Evolutionary conservation across 2,797 vertebrate genomes (phyloP).

Genomic region (Anguilla anguilla): DNA sequence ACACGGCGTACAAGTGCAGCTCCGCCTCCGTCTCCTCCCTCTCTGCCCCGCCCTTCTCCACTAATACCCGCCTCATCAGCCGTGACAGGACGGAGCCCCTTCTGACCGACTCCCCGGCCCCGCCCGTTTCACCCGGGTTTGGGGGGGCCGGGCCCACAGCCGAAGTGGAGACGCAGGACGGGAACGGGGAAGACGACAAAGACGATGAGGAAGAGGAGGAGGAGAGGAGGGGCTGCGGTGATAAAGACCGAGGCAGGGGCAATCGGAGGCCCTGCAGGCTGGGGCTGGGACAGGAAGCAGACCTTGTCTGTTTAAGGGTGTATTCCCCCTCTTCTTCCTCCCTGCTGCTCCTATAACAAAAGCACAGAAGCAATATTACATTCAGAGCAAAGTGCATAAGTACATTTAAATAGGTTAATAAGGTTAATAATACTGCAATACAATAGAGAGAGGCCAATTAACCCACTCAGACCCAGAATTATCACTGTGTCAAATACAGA

Average conservation of each 20-base stretch:
- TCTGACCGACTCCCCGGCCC: not conserved
- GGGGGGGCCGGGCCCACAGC: not conserved
- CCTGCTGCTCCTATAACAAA: not conserved
- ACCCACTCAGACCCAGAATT: too few species aligned
- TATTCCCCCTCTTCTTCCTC: slow-evolving; percentile 11
- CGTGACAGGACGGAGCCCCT: slow-evolving; percentile 19
- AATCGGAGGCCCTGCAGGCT: slow-evolving; percentile 15
- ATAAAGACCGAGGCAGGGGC: not conserved
- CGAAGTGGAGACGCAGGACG: not conserved
- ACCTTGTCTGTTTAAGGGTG: slow-evolving; percentile 5
- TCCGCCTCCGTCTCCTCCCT: slow-evolving; percentile 62
- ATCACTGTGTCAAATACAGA: too few species aligned
- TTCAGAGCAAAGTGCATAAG: not conserved
- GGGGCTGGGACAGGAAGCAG: not conserved
- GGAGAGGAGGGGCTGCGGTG: not conserved
- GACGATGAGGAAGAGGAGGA: slow-evolving; percentile 36
- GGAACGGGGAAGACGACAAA: not conserved
- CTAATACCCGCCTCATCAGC: not conserved
- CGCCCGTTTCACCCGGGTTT: not conserved
- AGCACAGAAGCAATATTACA: not conserved
- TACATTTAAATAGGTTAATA: not conserved
- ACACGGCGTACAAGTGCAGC: slow-evolving; percentile 78
- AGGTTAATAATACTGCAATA: not conserved
- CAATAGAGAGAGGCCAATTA: not conserved
- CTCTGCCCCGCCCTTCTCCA: slow-evolving; percentile 3